Evolutionary conservation across 2,113 vertebrate genomes (phyloP), one percentile per base, ranked within the genome.

Genomic region (Hypomesus transpacificus): DNA sequence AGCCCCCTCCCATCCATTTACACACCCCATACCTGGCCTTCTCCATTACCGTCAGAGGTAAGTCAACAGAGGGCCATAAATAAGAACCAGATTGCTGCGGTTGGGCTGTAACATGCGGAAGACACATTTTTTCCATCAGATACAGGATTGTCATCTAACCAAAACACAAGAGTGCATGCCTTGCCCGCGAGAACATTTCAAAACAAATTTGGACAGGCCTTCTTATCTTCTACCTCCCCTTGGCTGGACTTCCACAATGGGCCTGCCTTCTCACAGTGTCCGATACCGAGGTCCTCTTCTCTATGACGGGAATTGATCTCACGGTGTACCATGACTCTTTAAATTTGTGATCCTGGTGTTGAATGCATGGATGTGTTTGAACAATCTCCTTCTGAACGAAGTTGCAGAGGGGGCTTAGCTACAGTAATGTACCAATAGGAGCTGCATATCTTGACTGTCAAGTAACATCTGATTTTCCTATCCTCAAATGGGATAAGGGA

Each of bases 51-150:
- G 70, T 65, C 73, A 74, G 67, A 21, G 66, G 13, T 62, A 21
- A 59, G 57, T 31, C 14, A 75, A 67, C 66, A 69, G 61, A 14
- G 3, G 68, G 63, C 63, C 57, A 21, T 70, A 75, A 78, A 81
- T 70, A n/a, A 84, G 76, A 54, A 70, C 74, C 78, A 85, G 39
- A 76, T 79, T 78, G 74, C 39, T 80, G 77, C 4, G 53, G 79
- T 82, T 73, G 82, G 71, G 81, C 69, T 68, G 65, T 34, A 77
- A 64, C 58, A 66, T 69, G 70, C 74, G 58, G 63, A 67, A 59
- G 70, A 34, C 76, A 75, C 72, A 61, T 69, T 59, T 39, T 75
- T 81, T 85, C 62, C 74, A 78, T 75, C 69, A 69, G 64, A 80
- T 68, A 71, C 31, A 73, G 73, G 74, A 78, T 75, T 79, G 71